Base-by-base conservation (phyloP, 2,797 vertebrate genomes). In the Pantherophis vulpinus region DNA sequence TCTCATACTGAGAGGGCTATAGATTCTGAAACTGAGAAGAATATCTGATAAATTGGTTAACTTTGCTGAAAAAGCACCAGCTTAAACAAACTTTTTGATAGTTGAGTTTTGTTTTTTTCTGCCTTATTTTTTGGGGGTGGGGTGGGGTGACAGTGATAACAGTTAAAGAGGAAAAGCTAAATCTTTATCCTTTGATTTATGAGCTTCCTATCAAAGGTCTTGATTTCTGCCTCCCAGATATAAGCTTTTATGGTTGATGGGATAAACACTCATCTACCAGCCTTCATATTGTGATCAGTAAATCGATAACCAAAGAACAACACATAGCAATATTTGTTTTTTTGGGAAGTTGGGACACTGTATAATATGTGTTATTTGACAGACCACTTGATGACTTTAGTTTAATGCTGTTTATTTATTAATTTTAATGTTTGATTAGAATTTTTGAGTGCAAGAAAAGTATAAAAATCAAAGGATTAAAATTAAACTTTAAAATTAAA, bases 121-220 rank as follows among this genome's bases (percentile, higher is more conserved):
- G 20, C 18, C 27, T 29, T 51, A 55, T 66, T 55, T 55, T 61
- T 47, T 18, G 0, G 32, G 14, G 23, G 0, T 58, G 61, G 27
- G 20, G 1, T 59, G 3, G 6, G n/a, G 2, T 2, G 18, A 23
- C 1, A 42, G 20, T 12, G 74, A 23, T 83, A 83, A 47, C 37
- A 12, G 37, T 12, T 47, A 83, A 47, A 83, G 42, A 47, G 13
- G 27, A 63, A 18, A 37, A 93, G 18, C 12, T 27, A 2, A 5
- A 0, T 54, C 63, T 55, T 55, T 29, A 9, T 2, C 54, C 32
- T 37, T 0, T 29, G 8, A 5, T n/a, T 0, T 0, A 61, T 47
- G 23, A n/a, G 47, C 54, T 54, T 2, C n/a, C 91, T 61, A 25
- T 6, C 61, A 70, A 32, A 70, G 29, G 63, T 42, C 29, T 59